Conservation (phyloP, 2,797 vertebrate genomes). For the Enoplosus armatus region DNA sequence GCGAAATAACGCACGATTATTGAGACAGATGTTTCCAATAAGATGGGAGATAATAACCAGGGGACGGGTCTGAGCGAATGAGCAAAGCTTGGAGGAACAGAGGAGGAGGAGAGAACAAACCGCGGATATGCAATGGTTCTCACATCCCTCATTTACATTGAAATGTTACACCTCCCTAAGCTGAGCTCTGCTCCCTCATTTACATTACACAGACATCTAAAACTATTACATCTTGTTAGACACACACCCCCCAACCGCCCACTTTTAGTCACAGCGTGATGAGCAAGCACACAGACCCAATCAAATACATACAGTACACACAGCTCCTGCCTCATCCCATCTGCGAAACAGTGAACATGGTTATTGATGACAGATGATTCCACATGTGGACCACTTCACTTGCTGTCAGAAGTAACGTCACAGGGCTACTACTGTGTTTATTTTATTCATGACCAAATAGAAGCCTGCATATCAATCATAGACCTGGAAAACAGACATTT, state of each 20-base stretch:
- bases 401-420: no score
- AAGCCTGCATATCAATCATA: not conserved
- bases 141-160: constrained; percentile 59
- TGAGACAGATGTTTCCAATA: constrained; percentile 68
- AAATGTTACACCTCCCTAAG: constrained; percentile 51
- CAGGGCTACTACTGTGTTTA: not conserved
- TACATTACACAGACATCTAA: constrained; percentile 52
- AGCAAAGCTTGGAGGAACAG: constrained; percentile 11
- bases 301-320: constrained; percentile 13
- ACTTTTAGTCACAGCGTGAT: constrained; percentile 23
- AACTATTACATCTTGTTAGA: constrained; percentile 50
- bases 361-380: constrained; percentile 36
- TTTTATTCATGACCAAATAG: not conserved
- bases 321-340: constrained; percentile 20
- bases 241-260: constrained; percentile 33
- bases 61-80: constrained; percentile 18
- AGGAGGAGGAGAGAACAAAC: constrained; percentile 43
- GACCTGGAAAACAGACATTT: not conserved
- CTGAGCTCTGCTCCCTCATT: constrained; percentile 46
- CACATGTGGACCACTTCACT: not conserved
- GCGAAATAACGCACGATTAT: constrained; percentile 52
- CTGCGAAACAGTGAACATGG: not conserved
- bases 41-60: constrained; percentile 48
- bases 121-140: constrained; percentile 29
- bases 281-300: constrained; percentile 12